phyloP scores from a whole-genome alignment of 2,797 vertebrate genomes.

The Telmatherina bonti region DNA sequence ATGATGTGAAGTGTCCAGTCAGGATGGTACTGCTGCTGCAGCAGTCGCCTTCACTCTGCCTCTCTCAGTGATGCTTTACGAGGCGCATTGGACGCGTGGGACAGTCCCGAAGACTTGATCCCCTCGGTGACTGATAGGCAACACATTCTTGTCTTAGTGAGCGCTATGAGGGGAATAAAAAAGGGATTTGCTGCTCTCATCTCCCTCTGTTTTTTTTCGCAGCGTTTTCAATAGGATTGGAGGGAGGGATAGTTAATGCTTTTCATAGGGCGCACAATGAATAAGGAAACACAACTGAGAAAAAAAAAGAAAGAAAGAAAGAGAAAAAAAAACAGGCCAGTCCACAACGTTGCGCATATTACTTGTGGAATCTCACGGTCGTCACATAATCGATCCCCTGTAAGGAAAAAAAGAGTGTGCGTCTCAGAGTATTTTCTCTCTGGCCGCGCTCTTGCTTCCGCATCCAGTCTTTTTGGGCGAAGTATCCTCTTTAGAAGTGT shows the following conservation, averaged over 20 bases:
- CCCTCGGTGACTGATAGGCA: slow-evolving; percentile 91
- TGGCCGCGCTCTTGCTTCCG: slow-evolving; percentile 47
- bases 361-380: slow-evolving; percentile 77
- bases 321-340: slow-evolving; percentile 64
- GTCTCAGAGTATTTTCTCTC: slow-evolving; percentile 51
- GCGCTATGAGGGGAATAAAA: slow-evolving; percentile 90
- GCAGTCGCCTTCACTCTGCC: slow-evolving; percentile 80
- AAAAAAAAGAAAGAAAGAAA: slow-evolving; percentile 73
- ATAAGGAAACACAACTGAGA: slow-evolving; percentile 84
- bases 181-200: slow-evolving; percentile 92
- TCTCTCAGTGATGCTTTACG: slow-evolving; percentile 86
- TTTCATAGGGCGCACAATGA: slow-evolving; percentile 87
- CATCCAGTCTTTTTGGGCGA: slow-evolving; percentile 61
- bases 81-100: slow-evolving; percentile 87
- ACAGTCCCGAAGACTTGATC: slow-evolving; percentile 88
- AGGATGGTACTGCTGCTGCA: slow-evolving; percentile 68
- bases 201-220: slow-evolving; percentile 86
- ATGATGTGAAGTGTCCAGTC: slow-evolving; percentile 76
- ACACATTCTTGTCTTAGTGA: slow-evolving; percentile 93
- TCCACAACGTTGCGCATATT: slow-evolving; percentile 78
- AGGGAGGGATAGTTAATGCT: slow-evolving; percentile 90
- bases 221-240: slow-evolving; percentile 85
- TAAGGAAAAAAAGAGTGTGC: slow-evolving; percentile 45
- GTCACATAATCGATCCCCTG: slow-evolving; percentile 71
- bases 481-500: slow-evolving; percentile 54